These are phyloP conservation scores for Anadara kagoshimensis DNA, from an alignment of 1,140 invertebrate genomes.

Conservation along the genomic window DNA sequence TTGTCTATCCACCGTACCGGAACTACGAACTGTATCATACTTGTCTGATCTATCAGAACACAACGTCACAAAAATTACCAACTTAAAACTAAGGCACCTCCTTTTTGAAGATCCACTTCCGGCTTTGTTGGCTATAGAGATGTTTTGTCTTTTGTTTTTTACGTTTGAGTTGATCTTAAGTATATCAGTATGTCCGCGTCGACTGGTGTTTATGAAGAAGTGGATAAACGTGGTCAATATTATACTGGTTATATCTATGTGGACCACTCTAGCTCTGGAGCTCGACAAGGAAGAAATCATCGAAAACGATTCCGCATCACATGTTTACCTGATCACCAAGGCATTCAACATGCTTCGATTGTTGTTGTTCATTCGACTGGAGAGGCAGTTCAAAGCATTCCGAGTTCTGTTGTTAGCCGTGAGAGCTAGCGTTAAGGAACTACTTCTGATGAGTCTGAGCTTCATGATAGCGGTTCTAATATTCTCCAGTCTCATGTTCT, in stretches of 20 bases:
- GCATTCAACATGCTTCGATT: neutral
- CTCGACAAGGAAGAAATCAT: constrained; percentile 10
- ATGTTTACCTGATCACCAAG: neutral
- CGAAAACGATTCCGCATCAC: neutral
- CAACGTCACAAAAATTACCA: constrained; percentile 5
- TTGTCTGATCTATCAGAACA: neutral
- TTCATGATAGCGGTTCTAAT: neutral
- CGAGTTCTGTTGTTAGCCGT: neutral
- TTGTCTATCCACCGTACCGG: constrained; percentile 7
- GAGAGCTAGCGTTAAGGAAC: neutral
- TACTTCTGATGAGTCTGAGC: neutral
- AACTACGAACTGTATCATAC: constrained; percentile 5
- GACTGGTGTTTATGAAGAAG: neutral
- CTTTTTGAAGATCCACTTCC: constrained; percentile 12
- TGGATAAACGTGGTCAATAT: constrained; percentile 13
- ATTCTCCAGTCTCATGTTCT: constrained; percentile 1
- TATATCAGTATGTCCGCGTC: constrained; percentile 5
- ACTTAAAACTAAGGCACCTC: constrained; percentile 4
- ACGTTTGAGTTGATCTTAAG: constrained; percentile 9
- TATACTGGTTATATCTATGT: constrained; percentile 14
- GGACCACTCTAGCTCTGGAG: constrained; percentile 14
- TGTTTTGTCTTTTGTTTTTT: constrained; percentile 17
- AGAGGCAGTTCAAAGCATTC: neutral
- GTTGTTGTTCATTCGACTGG: neutral
- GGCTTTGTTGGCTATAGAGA: constrained; percentile 10